Percentiles rank a stretch among this genome's conserved stretches.
These are phyloP conservation scores for Phenganax subtilis DNA, from an alignment of 92 coral and sea anemone species.

Conservation along the genomic window DNA sequence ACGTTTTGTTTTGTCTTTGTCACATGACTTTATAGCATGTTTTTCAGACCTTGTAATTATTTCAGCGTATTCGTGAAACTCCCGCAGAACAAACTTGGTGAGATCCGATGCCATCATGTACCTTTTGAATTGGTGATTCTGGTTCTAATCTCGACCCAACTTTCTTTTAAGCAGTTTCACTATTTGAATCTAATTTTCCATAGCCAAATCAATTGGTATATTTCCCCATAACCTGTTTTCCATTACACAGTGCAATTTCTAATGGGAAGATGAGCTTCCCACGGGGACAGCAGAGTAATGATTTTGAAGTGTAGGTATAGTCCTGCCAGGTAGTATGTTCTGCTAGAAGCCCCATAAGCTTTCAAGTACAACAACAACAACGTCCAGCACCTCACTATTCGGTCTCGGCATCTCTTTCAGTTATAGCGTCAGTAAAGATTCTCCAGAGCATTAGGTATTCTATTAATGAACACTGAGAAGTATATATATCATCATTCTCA, in stretches of 20 bases:
- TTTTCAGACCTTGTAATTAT: too few relatives aligned
- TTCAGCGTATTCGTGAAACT: too few relatives aligned
- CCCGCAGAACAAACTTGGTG: too few relatives aligned
- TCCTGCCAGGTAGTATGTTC: slow-evolving; percentile 31
- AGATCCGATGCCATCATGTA: too few relatives aligned
- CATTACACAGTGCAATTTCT: slow-evolving; percentile 31
- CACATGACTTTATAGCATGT: too few relatives aligned
- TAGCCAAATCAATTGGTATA: slow-evolving; percentile 42
- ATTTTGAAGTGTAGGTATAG: slow-evolving; percentile 3
- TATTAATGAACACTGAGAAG: slow-evolving; percentile 18
- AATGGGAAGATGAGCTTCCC: slow-evolving; percentile 13
- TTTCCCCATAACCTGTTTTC: slow-evolving; percentile 39
- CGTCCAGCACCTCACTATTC: slow-evolving; percentile 26
- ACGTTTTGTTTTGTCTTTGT: not conserved
- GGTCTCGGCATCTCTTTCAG: slow-evolving; percentile 27
- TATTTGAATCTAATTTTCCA: slow-evolving; percentile 44
- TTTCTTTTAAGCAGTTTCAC: slow-evolving; percentile 42
- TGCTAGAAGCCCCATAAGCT: slow-evolving; percentile 25
- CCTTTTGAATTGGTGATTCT: too few relatives aligned
- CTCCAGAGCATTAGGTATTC: slow-evolving; percentile 10
- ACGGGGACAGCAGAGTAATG: not conserved
- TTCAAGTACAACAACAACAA: slow-evolving; percentile 20
- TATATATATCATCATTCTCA: slow-evolving; percentile 19
- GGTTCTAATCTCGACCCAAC: slow-evolving; percentile 37
- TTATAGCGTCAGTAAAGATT: slow-evolving; percentile 17